Evolutionary conservation across 1,140 invertebrate genomes (phyloP), one percentile per base, ranked within the genome.

Genomic region (Platyscapa corneri): DNA sequence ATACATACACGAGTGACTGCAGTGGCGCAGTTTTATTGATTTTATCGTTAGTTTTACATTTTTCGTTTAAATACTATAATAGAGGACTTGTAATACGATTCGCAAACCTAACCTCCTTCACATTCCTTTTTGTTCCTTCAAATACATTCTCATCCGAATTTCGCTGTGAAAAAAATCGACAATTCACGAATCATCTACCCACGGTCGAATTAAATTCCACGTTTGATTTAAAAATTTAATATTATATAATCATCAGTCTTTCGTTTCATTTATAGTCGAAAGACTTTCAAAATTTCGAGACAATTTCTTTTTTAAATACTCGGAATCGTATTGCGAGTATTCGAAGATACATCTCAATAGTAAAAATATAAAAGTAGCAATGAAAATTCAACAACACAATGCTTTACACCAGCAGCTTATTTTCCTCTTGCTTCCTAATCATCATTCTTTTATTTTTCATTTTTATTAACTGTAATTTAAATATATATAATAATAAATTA

Each of bases 41-140:
- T 76, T 85, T 75, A 76, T 60, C 53, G 53, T 70, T 85, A 85
- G 42, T 82, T 82, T 82, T 76, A 65, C 32, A 80, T 80, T 84
- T 81, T 46, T 60, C 37, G 64, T 70, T 86, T 82, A 86, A 53
- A 67, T 77, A 56, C 67, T 56, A 67, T 60, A 49, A 7, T 12
- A 82, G n/a, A 82, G 80, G n/a, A 86, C 84, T 86, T 86, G 84
- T 86, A 86, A 82, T 86, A 86, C 84, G 80, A 86, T 86, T 82
- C 84, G 42, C 84, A 18, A 39, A 82, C 23, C 16, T 78, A 67
- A 60, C 16, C 42, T 46, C 6, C 42, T 46, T 46, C 42, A 46
- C 12, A 7, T 7, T 42, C 20, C 42, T 80, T 65, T 74, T 64
- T 67, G 14, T 64, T 30, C 30, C 78, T 16, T 60, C 32, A 53